Evolutionary conservation across 1,140 invertebrate species (phyloP), one percentile per base, ranked within the genome.

Genomic region (Pissodes strobi): DNA sequence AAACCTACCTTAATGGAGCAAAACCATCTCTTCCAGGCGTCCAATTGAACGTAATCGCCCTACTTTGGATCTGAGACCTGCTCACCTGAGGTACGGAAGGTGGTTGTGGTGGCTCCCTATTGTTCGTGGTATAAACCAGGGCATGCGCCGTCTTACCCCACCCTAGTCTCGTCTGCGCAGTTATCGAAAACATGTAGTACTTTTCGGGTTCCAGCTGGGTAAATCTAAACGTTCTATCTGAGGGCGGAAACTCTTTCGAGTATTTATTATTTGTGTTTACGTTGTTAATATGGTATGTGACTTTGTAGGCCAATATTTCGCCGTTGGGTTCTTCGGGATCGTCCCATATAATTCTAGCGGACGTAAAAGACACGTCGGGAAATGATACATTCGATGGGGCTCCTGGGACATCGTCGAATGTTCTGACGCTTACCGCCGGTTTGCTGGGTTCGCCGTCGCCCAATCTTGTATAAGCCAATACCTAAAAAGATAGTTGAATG

Each of bases 251-350:
- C 78, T 94, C 91, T 66, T 90, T 87, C 67, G 90, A 90, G 68
- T 87, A 90, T 74, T 90, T 90, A 21, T 84, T 82, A 69, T 86
- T 82, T 19, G 82, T 81, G 34, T 78, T 77, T 30, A 85, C 86
- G 72, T 87, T 87, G 68, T 93, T 89, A 5, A 92, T 79, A 62
- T 90, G 87, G 73, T 96, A 97, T 27, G 91, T 89, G 0, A 98
- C 91, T 81, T 88, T 88, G 72, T 98, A 98, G 0, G 90, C 91
- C 2, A 93, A 81, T 69, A 99, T 97, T 76, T 95, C 91, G 10
- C 97, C 97, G 76, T 99, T 99, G 0, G 95, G 95, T 78, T 98
- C 93, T 69, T 90, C 87, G 0, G 97, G 96, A 1, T 92, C 89
- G 69, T 96, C 93, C 96, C 96, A 99, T 67, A 95, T 94, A 43